phyloP scores from a whole-genome alignment of 2,113 vertebrate genomes.

The Todiramphus chloris region DNA sequence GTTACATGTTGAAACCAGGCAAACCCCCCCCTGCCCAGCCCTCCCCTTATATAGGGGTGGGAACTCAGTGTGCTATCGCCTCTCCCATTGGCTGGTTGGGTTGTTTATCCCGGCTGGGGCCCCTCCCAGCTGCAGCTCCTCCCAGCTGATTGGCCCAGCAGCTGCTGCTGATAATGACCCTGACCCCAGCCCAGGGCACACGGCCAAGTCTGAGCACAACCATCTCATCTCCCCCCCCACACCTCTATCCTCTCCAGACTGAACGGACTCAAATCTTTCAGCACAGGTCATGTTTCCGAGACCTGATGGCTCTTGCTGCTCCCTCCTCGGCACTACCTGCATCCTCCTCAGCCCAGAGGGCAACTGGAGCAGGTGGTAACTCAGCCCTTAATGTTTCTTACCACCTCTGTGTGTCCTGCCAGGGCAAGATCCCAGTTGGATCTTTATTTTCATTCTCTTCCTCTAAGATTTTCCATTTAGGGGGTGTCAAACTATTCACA shows the following conservation, averaged over 20 bases:
- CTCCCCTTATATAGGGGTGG: no score
- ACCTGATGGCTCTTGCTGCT: fast-evolving
- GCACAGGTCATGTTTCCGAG: background rate
- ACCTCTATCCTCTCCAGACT: background rate
- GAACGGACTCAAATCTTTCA: background rate
- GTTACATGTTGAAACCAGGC: no score
- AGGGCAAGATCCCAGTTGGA: background rate
- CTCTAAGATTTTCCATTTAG: background rate
- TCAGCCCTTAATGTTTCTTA: background rate
- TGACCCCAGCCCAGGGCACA: background rate
- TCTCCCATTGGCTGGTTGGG: no score
- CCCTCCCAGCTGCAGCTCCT: no score
- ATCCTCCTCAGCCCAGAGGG: background rate
- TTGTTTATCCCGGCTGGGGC: no score
- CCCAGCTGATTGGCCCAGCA: no score
- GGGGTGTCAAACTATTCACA: background rate
- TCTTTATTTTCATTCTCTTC: background rate
- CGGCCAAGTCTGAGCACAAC: background rate
- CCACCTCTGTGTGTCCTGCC: background rate
- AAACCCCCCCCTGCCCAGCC: no score
- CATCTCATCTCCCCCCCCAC: background rate
- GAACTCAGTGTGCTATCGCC: no score
- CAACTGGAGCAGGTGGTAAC: background rate
- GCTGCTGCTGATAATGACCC: no score
- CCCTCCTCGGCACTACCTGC: background rate